Percentiles rank a stretch among this genome's conserved stretches.
phyloP scores from a whole-genome alignment of 1,140 invertebrate genomes.

The Aphis craccivora region DNA sequence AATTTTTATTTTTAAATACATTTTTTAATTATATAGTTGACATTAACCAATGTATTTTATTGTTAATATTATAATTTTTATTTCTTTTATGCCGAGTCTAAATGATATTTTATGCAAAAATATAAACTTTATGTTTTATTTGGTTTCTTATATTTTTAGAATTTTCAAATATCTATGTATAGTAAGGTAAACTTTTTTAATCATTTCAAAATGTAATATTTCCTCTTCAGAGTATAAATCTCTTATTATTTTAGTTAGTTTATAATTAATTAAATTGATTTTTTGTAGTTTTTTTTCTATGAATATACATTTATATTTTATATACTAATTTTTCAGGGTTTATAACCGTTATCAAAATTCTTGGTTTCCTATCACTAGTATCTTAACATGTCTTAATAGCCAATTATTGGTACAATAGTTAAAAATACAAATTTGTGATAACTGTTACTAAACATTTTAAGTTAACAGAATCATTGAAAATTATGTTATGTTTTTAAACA shows the following conservation, averaged over 20 bases:
- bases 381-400: too few species aligned
- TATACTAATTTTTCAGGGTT: background rate
- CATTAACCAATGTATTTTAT: background rate
- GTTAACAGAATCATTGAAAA: too few species aligned
- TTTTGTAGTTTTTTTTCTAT: background rate
- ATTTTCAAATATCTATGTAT: constrained; percentile 3
- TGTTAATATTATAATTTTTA: background rate
- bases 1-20: background rate
- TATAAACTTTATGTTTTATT: background rate
- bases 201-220: background rate
- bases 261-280: background rate
- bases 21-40: background rate
- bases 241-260: background rate
- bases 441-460: too few species aligned
- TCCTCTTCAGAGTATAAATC: background rate
- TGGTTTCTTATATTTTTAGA: constrained; percentile 1
- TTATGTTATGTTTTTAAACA: too few species aligned
- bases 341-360: too few species aligned
- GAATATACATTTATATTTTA: background rate
- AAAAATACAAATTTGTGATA: too few species aligned
- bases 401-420: too few species aligned
- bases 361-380: too few species aligned
- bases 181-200: background rate
- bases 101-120: constrained; percentile 27
- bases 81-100: background rate